These are phyloP conservation scores for Trididemnum clinides DNA, from an alignment of 23 tunicate genomes.

Conservation along the genomic window DNA sequence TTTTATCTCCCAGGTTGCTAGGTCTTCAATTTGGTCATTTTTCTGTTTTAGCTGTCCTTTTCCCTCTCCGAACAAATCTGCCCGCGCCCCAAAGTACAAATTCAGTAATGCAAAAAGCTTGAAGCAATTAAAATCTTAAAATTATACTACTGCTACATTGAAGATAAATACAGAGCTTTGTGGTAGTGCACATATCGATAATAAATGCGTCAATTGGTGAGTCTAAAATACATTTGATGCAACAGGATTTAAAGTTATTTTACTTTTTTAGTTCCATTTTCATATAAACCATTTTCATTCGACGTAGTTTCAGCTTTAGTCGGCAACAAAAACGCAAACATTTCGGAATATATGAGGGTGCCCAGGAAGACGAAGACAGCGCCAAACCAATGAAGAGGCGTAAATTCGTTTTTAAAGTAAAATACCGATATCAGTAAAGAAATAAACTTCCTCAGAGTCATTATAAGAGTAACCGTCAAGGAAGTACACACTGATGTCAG, in stretches of 20 bases:
- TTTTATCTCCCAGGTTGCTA: no score
- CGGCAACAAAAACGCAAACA: background rate
- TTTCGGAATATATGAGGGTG: conserved; percentile 69
- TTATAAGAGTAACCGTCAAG: conserved; percentile 83
- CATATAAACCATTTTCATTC: background rate
- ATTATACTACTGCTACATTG: no score
- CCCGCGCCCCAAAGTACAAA: no score
- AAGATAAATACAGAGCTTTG: no score
- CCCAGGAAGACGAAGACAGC: conserved; percentile 77
- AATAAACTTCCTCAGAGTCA: conserved; percentile 87
- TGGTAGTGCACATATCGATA: no score
- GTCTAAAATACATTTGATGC: background rate
- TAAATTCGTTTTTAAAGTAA: conserved; percentile 77
- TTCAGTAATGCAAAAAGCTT: no score
- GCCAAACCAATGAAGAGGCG: conserved; percentile 74
- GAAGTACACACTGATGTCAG: conserved; percentile 72
- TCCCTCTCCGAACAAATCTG: no score
- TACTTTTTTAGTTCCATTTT: background rate
- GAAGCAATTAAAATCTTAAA: no score
- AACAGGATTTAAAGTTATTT: background rate
- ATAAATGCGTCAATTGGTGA: background rate
- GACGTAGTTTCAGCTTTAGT: background rate
- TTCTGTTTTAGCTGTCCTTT: no score
- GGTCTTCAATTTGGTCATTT: no score
- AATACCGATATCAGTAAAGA: conserved; percentile 81